A percentile compares a stretch with the other conserved stretches of the same genome.
Evolutionary conservation across 2,797 vertebrate genomes (phyloP).

Genomic region (Enteromius argenteus): DNA sequence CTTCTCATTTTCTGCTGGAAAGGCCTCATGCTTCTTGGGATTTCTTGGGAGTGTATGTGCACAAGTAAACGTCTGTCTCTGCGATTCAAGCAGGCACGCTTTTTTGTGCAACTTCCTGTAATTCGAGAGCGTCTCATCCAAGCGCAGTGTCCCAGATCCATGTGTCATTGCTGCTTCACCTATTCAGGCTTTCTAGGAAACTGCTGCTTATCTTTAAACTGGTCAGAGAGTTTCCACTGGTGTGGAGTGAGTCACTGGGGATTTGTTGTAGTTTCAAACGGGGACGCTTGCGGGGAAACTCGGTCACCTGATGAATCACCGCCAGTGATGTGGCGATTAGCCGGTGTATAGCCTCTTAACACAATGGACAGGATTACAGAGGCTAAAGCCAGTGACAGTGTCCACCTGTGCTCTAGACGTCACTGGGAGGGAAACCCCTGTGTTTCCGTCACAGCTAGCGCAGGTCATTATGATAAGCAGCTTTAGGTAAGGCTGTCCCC

Average conservation of each 20-base stretch:
- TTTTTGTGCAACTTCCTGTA: neutral
- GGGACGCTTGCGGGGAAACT: neutral
- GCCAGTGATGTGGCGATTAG: slow-evolving; percentile 10
- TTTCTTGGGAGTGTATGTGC: neutral
- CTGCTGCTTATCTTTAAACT: neutral
- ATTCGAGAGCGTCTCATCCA: neutral
- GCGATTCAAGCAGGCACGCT: neutral
- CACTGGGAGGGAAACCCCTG: slow-evolving; percentile 21
- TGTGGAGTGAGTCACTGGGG: slow-evolving; percentile 8
- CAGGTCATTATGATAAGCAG: slow-evolving; percentile 16
- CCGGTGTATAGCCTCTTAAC: neutral
- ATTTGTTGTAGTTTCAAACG: slow-evolving; percentile 16
- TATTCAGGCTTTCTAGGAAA: slow-evolving; percentile 5
- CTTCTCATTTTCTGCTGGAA: slow-evolving; percentile 16
- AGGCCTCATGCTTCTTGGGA: neutral
- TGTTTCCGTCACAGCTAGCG: neutral
- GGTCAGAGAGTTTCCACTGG: neutral
- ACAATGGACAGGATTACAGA: neutral
- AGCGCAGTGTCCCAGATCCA: neutral
- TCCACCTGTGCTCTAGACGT: slow-evolving; percentile 12
- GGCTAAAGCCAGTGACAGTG: neutral
- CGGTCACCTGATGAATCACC: slow-evolving; percentile 5
- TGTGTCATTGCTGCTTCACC: neutral
- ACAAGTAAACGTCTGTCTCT: neutral
- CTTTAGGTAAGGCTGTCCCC: slow-evolving; percentile 18